These are phyloP conservation scores for Hypolimnas misippus DNA, from an alignment of 2,888 invertebrate species.

Conservation along the genomic window DNA sequence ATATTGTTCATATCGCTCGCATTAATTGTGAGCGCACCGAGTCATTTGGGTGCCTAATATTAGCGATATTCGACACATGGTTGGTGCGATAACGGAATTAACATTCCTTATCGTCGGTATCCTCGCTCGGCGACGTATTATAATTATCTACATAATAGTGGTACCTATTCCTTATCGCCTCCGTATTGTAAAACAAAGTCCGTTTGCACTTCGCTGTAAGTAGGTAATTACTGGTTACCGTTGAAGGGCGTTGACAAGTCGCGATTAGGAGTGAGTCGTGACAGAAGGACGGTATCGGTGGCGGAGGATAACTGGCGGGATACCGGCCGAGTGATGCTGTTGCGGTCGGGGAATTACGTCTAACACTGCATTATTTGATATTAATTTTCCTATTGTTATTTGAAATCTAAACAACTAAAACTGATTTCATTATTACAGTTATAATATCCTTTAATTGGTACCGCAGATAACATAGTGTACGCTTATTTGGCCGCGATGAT, in stretches of 20 bases:
- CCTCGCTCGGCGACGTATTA: slow-evolving; percentile 10
- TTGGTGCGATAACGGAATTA: slow-evolving; percentile 20
- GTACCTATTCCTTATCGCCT: slow-evolving; percentile 15
- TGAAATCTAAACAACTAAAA: background rate
- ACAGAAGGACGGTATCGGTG: background rate
- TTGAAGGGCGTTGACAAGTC: background rate
- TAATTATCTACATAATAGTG: slow-evolving; percentile 6
- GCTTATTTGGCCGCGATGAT: slow-evolving; percentile 25
- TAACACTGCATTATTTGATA: slow-evolving; percentile 3
- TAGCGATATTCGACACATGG: slow-evolving; percentile 19
- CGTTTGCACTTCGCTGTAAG: background rate
- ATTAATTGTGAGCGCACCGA: slow-evolving; percentile 35
- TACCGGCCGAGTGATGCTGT: background rate
- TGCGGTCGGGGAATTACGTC: slow-evolving; percentile 25
- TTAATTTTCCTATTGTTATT: background rate
- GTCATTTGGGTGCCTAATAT: slow-evolving; percentile 1
- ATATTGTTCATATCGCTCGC: slow-evolving; percentile 18
- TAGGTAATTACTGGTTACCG: background rate
- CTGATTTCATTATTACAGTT: background rate
- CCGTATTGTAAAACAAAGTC: slow-evolving; percentile 13
- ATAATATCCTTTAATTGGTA: background rate
- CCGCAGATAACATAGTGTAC: background rate
- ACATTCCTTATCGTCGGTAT: slow-evolving; percentile 22
- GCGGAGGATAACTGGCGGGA: slow-evolving; percentile 15
- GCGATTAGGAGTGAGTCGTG: background rate